Conservation (phyloP, 2,797 vertebrate genomes). For the Echiichthys vipera region DNA sequence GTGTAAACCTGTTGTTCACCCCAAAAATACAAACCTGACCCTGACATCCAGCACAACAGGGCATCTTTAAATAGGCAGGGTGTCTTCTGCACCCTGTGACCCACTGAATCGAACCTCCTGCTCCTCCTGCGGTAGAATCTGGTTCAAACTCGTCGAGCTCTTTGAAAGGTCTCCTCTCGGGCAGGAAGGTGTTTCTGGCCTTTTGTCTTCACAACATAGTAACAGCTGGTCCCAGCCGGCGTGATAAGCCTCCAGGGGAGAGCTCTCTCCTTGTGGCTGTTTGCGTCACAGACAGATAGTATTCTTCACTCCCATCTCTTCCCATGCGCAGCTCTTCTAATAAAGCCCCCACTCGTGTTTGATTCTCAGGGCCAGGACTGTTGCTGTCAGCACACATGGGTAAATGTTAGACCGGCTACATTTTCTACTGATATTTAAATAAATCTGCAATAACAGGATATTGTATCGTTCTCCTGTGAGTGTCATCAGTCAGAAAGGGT, state of each 20-base stretch:
- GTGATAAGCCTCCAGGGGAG: constrained; percentile 49
- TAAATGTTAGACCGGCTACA: constrained; percentile 18
- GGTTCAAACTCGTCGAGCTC: neutral
- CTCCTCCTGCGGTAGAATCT: constrained; percentile 1
- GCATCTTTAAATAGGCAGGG: too few species aligned
- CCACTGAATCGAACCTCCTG: neutral
- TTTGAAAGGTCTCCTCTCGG: neutral
- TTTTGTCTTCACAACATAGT: constrained; percentile 52
- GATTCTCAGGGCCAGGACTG: constrained; percentile 56
- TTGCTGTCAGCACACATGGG: neutral
- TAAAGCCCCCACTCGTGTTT: constrained; percentile 20
- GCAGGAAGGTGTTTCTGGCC: constrained; percentile 14
- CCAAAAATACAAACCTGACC: too few species aligned
- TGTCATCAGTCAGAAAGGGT: neutral
- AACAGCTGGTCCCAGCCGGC: constrained; percentile 40
- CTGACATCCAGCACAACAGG: too few species aligned
- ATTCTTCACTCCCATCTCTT: constrained; percentile 50
- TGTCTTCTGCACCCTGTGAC: too few species aligned
- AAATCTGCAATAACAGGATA: neutral
- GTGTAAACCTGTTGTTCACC: too few species aligned
- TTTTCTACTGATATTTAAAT: neutral
- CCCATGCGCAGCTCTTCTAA: constrained; percentile 20
- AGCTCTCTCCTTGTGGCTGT: constrained; percentile 37
- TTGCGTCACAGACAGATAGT: constrained; percentile 69
- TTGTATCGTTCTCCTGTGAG: neutral